These are phyloP conservation scores for Setophaga kirtlandii DNA, from an alignment of 2,113 vertebrate species.

Conservation along the genomic window DNA sequence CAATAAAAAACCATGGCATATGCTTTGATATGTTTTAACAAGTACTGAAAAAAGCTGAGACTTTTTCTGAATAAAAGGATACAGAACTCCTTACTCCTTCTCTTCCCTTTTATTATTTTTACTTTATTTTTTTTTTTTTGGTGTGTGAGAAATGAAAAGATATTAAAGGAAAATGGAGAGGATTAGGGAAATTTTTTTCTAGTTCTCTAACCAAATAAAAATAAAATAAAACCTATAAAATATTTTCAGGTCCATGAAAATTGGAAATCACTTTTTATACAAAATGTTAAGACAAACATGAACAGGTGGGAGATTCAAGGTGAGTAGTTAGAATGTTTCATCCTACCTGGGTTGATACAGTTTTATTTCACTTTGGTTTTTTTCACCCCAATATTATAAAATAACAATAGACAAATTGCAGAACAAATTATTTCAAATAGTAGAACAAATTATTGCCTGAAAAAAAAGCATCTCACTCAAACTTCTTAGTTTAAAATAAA, in stretches of 20 bases:
- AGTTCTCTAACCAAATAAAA: background rate
- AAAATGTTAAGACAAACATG: background rate
- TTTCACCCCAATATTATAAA: background rate
- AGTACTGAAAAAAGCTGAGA: background rate
- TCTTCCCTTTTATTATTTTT: background rate
- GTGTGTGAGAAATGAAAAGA: background rate
- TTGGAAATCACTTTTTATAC: background rate
- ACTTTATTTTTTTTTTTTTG: background rate
- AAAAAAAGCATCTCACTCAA: background rate
- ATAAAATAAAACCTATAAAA: background rate
- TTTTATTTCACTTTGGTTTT: background rate
- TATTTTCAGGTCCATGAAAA: background rate
- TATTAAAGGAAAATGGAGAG: background rate
- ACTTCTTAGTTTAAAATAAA: background rate
- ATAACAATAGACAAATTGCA: background rate
- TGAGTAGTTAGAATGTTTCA: background rate
- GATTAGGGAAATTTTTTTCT: background rate
- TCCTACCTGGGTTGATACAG: background rate
- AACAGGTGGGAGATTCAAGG: background rate
- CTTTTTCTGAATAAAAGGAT: background rate
- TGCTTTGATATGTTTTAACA: background rate
- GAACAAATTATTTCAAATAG: background rate
- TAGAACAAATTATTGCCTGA: background rate
- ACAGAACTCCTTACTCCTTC: background rate
- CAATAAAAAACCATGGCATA: background rate